Evolutionary conservation across 2,888 invertebrate species (phyloP), one percentile per base, ranked within the genome.

Genomic region (Leucozona laternaria): DNA sequence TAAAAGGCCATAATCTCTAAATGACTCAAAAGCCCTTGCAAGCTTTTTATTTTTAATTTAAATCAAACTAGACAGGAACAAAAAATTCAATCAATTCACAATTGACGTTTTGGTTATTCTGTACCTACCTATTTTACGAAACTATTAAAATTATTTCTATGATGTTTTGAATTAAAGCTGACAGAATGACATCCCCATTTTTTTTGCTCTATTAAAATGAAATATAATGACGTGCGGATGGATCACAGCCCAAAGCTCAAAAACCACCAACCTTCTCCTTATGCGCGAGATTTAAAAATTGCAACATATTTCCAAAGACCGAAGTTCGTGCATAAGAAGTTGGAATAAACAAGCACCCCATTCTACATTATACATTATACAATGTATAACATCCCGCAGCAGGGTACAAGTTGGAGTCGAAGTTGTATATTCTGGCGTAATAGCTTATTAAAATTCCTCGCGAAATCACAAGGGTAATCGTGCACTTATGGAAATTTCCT

Each of bases 401-500:
- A 64, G 68, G 55, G 73, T 68, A 31, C 8, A 37, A 66, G 34
- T 48, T 40, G n/a, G 22, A 64, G 60, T 48, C 28, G 58, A 20
- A 50, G 45, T 43, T 43, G 50, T 72, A 58, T n/a, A 50, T 77
- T 48, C 82, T 79, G 79, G 76, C 79, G 83, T 87, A 87, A 83
- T 83, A 76, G 87, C 87, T 87, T 87, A 87, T 87, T 87, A 87
- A 83, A 87, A 87, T 87, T 87, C 87, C 50, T 79, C 83, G 87
- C 86, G 70, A 86, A 86, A 86, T 82, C 86, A 86, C 86, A 82
- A 86, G 86, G 86, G 86, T 86, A 86, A 86, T 86, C 86, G 86
- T 86, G 86, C 86, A 86, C 86, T 86, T 86, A 86, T 82, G 86
- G 82, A 86, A 86, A 86, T 86, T 82, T 86, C 81, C 86, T 86